These are phyloP conservation scores for Diloba caeruleocephala DNA, from an alignment of 2,888 invertebrate genomes.

Conservation along the genomic window DNA sequence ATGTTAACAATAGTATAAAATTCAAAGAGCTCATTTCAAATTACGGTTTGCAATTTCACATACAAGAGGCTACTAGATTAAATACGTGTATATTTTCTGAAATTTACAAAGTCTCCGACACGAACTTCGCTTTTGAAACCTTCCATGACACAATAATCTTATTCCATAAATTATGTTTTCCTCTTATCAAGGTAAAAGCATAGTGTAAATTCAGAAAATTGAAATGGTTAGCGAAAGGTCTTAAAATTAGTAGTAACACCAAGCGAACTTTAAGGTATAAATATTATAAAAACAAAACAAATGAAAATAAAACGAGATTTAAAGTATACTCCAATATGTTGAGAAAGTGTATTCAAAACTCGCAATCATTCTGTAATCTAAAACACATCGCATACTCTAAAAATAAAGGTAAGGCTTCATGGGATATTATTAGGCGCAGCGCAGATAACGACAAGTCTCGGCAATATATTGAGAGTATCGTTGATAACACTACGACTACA, in stretches of 20 bases:
- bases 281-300: background rate
- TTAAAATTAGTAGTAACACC: constrained; percentile 2
- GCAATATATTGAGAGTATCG: constrained; percentile 4
- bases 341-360: constrained; percentile 5
- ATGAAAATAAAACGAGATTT: background rate
- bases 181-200: background rate
- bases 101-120: background rate
- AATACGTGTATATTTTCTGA: background rate
- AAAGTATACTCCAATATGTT: background rate
- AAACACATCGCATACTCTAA: background rate
- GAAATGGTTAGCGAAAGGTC: constrained; percentile 3
- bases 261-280: constrained; percentile 9
- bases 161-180: constrained; percentile 8
- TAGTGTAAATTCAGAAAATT: background rate
- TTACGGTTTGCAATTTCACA: too few species aligned
- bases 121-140: background rate
- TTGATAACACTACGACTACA: constrained; percentile 1
- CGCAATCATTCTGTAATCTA: background rate
- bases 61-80: too few species aligned
- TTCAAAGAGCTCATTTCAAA: too few species aligned
- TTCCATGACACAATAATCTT: background rate
- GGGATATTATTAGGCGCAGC: background rate
- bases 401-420: constrained; percentile 1
- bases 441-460: background rate
- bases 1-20: too few species aligned